Percentiles rank a stretch among this genome's conserved stretches.
Evolutionary conservation across 2,797 vertebrate species (phyloP).

Genomic region (Enteromius radiatus): DNA sequence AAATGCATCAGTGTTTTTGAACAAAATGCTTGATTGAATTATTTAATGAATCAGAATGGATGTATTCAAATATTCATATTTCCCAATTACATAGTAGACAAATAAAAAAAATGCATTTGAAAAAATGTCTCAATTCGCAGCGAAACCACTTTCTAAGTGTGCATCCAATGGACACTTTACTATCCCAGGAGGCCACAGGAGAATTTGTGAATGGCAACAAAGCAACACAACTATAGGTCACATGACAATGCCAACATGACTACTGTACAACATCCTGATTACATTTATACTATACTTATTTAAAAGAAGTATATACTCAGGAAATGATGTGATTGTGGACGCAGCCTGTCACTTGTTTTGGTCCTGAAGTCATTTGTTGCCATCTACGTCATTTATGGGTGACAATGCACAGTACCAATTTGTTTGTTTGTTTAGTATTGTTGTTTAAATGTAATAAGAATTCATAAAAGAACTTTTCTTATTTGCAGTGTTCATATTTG

Average conservation of each 20-base stretch:
- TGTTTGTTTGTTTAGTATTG: not conserved
- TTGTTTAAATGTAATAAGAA: not conserved
- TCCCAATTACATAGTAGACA: not conserved
- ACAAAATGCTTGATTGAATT: not conserved
- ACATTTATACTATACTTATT: not conserved
- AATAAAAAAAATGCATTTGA: not conserved
- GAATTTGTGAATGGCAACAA: not conserved
- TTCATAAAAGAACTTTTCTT: not conserved
- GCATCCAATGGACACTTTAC: not conserved
- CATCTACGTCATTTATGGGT: not conserved
- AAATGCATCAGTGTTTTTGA: not conserved
- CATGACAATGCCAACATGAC: not conserved
- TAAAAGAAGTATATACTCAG: not conserved
- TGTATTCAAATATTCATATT: not conserved
- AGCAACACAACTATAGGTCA: not conserved
- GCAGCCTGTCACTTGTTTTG: not conserved
- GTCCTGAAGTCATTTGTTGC: not conserved
- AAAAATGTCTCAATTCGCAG: not conserved
- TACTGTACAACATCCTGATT: not conserved
- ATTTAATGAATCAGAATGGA: slow-evolving; percentile 2
- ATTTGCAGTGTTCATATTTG: not conserved
- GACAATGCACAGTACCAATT: not conserved
- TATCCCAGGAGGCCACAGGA: not conserved
- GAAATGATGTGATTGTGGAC: not conserved
- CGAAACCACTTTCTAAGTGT: not conserved